These are phyloP conservation scores for Agapetus fuscipes DNA, from an alignment of 2,888 invertebrate genomes.

Conservation along the genomic window DNA sequence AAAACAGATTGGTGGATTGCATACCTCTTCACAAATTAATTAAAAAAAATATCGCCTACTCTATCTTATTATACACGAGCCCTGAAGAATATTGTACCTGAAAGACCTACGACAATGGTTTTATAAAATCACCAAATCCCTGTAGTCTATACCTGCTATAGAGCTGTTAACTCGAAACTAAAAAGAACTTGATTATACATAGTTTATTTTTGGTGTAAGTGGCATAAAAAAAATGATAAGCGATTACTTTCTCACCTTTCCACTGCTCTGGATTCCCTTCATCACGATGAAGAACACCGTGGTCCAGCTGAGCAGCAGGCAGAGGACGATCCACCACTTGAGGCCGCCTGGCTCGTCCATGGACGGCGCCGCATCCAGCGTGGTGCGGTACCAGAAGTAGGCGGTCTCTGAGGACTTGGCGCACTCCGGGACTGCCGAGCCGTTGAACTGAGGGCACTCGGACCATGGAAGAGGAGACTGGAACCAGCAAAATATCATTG, in stretches of 20 bases:
- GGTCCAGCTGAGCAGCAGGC: conserved; percentile 79
- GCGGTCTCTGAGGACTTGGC: conserved; percentile 77
- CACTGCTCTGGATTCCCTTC: conserved; percentile 94
- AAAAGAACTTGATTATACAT: no score
- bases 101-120: no score
- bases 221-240: no score
- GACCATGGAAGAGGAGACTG: conserved; percentile 81
- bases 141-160: no score
- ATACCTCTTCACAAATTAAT: no score
- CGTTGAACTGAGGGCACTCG: conserved; percentile 63
- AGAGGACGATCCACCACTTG: conserved; percentile 88
- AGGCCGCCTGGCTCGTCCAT: conserved; percentile 79
- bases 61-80: no score
- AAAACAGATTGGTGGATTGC: no score
- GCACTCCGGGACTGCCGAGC: conserved; percentile 64
- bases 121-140: no score
- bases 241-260: conserved; percentile 69
- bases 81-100: no score
- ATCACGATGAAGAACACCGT: conserved; percentile 91
- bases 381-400: conserved; percentile 88
- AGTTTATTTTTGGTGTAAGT: no score
- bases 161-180: no score
- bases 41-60: no score
- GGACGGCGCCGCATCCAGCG: conserved; percentile 76
- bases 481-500: conserved; percentile 22